These are phyloP conservation scores for Arenaria interpres DNA, from an alignment of 2,113 vertebrate species.

Conservation along the genomic window DNA sequence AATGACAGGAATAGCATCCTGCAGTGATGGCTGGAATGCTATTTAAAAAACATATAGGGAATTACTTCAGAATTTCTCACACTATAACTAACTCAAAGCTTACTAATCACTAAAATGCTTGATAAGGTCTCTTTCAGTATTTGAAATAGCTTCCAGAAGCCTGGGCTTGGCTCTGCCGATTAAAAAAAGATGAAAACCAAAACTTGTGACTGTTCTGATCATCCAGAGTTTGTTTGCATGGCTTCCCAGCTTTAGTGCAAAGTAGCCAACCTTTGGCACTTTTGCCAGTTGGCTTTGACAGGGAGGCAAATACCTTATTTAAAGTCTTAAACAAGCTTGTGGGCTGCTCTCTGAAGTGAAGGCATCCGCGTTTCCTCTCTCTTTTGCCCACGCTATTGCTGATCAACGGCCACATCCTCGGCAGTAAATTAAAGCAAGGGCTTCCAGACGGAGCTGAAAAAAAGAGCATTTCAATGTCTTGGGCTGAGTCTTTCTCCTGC, in stretches of 20 bases:
- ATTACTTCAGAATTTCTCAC: background rate
- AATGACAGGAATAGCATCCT: background rate
- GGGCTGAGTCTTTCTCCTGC: background rate
- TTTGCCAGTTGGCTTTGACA: background rate
- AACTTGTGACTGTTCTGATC: background rate
- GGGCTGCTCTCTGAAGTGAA: background rate
- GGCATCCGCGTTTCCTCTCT: rapidly evolving
- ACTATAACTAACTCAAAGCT: background rate
- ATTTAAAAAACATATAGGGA: background rate
- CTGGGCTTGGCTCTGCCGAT: background rate
- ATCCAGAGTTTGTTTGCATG: background rate
- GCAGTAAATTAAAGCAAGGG: background rate
- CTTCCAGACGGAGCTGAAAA: background rate
- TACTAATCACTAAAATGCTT: background rate
- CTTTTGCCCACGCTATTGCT: rapidly evolving
- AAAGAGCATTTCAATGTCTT: background rate
- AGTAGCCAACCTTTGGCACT: background rate
- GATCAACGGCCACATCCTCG: background rate
- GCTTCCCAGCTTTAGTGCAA: background rate
- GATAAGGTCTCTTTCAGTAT: background rate
- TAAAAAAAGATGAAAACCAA: background rate
- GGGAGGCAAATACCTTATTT: background rate
- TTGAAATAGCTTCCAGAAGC: background rate
- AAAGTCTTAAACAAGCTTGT: background rate
- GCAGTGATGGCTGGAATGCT: background rate